A percentile compares a stretch with the other conserved stretches of the same genome.
These are phyloP conservation scores for Smutsia gigantea DNA, from an alignment of 2,797 vertebrate species.

Conservation along the genomic window DNA sequence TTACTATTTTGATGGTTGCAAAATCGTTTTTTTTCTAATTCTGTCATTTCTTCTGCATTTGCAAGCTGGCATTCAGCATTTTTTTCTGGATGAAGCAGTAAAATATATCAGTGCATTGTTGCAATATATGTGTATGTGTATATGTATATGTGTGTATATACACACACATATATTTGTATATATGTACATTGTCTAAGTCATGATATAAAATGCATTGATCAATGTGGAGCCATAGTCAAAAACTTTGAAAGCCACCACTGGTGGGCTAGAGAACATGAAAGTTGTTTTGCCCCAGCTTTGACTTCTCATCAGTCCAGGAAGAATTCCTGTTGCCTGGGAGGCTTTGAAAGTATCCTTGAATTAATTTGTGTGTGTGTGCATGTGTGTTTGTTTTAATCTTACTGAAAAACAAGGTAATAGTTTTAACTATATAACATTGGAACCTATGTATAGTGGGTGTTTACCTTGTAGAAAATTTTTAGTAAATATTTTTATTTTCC, in stretches of 20 bases:
- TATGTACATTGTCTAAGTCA: constrained; percentile 15
- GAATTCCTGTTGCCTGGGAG: constrained; percentile 1
- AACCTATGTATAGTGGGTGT: neutral
- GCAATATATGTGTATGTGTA: neutral
- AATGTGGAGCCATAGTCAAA: neutral
- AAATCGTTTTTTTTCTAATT: constrained; percentile 57
- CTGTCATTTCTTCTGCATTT: neutral
- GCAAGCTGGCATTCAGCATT: constrained; percentile 7
- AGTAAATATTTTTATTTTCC: constrained; percentile 48
- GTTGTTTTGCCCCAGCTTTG: constrained; percentile 30
- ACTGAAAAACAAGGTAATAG: constrained; percentile 21
- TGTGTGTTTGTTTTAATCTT: neutral
- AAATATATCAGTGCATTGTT: constrained; percentile 30
- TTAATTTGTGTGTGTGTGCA: neutral
- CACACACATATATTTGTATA: neutral
- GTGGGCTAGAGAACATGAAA: constrained; percentile 1
- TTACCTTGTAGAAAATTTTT: constrained; percentile 12
- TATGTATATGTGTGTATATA: neutral
- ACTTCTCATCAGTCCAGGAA: neutral
- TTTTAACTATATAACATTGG: constrained; percentile 20
- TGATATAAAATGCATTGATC: constrained; percentile 25
- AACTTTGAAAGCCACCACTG: neutral
- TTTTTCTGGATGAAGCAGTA: constrained; percentile 32
- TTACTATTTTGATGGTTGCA: constrained; percentile 40
- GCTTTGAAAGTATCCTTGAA: constrained; percentile 20